Conservation (phyloP, 2,113 vertebrate species). For the Phoxinus phoxinus region DNA sequence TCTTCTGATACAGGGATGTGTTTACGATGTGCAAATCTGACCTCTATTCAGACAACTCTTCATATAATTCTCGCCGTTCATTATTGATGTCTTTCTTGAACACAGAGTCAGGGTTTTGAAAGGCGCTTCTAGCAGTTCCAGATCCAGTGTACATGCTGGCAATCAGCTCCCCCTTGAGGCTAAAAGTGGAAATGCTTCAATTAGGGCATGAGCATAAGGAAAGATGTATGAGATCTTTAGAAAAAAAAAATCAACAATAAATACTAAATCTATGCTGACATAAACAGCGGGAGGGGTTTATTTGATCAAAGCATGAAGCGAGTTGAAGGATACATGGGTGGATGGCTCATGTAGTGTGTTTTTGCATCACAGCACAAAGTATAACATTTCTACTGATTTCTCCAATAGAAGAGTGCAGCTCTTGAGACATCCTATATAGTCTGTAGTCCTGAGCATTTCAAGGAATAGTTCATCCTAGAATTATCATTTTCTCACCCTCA, state of each 20-base stretch:
- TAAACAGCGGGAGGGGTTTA: slow-evolving; percentile 26
- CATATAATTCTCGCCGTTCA: background rate
- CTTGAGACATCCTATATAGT: background rate
- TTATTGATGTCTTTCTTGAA: background rate
- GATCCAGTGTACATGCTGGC: background rate
- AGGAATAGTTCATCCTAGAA: background rate
- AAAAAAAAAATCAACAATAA: background rate
- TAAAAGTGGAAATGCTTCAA: slow-evolving; percentile 8
- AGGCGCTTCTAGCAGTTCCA: background rate
- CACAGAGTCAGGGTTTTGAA: background rate
- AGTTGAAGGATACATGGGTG: background rate
- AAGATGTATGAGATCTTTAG: background rate
- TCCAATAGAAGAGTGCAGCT: background rate
- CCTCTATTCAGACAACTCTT: background rate
- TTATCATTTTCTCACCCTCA: background rate
- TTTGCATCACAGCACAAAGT: background rate
- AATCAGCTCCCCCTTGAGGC: slow-evolving; percentile 31
- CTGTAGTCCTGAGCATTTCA: background rate
- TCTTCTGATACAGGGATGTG: background rate
- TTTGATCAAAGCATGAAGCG: slow-evolving; percentile 35
- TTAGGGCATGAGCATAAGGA: background rate
- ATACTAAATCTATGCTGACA: background rate
- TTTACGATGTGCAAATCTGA: background rate
- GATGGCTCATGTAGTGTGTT: slow-evolving; percentile 7
- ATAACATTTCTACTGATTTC: background rate